Conservation (phyloP, 2,113 vertebrate genomes). For the Melanocharis versteri region DNA sequence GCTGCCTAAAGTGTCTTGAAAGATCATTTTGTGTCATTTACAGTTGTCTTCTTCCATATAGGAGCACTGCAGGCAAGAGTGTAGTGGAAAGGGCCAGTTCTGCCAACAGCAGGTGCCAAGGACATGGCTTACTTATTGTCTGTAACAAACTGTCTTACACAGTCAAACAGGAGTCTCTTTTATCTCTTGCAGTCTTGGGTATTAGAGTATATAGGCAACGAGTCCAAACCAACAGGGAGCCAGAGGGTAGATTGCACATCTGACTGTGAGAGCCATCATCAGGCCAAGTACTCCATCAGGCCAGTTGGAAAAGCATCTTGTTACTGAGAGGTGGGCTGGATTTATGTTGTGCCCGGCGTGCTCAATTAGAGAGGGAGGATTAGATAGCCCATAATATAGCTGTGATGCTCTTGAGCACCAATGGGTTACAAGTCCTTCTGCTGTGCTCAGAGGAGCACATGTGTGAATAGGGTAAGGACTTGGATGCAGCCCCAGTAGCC, state of each 20-base stretch:
- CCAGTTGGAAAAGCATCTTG: slow-evolving; percentile 45
- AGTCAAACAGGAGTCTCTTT: neutral
- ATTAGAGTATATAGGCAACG: neutral
- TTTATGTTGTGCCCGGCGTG: neutral
- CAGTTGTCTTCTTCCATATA: neutral
- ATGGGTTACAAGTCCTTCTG: neutral
- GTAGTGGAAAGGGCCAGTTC: neutral
- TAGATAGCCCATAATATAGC: neutral
- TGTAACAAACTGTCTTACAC: neutral
- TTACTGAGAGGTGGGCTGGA: slow-evolving; percentile 28
- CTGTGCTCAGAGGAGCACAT: neutral
- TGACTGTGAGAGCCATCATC: slow-evolving; percentile 20
- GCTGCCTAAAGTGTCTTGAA: neutral
- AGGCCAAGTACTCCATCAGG: slow-evolving; percentile 26
- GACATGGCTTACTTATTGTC: neutral
- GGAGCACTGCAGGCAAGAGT: neutral
- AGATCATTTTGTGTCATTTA: neutral
- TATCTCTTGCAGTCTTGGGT: neutral
- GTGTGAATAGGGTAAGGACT: neutral
- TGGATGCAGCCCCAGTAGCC: neutral
- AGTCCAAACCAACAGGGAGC: slow-evolving; percentile 19
- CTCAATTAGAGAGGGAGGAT: neutral
- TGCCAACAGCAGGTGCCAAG: neutral
- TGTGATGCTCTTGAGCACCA: neutral
- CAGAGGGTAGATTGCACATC: slow-evolving; percentile 25